Conservation (phyloP, 2,113 vertebrate species). For the Brienomyrus longianalis region DNA sequence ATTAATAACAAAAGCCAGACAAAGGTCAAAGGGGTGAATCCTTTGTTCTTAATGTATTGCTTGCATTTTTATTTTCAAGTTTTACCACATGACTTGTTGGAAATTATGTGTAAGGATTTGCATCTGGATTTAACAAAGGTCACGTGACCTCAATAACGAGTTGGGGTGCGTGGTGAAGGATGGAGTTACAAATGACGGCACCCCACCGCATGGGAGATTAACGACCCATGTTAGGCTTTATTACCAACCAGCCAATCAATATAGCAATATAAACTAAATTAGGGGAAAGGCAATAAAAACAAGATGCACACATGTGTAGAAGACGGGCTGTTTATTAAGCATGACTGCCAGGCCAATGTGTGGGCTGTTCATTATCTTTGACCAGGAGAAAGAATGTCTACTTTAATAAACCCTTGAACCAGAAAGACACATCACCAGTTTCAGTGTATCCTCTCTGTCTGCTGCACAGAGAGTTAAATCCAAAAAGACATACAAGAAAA, state of each 20-base stretch:
- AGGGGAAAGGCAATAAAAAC: background rate
- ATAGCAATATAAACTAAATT: background rate
- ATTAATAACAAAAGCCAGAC: constrained; percentile 36
- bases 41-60: constrained; percentile 28
- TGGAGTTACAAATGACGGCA: background rate
- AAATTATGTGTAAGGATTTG: background rate
- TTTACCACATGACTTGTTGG: constrained; percentile 24
- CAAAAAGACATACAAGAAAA: constrained; percentile 28
- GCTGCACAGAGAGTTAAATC: constrained; percentile 39
- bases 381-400: background rate
- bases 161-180: background rate
- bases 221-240: background rate
- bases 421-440: background rate
- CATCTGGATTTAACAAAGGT: background rate
- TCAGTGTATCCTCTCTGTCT: constrained; percentile 36
- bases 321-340: background rate
- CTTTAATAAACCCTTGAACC: background rate
- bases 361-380: background rate
- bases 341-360: background rate
- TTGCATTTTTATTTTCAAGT: constrained; percentile 15
- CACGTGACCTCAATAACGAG: background rate
- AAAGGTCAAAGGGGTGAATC: constrained; percentile 32
- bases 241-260: constrained; percentile 1
- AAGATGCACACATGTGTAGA: background rate
- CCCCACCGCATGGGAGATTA: background rate